phyloP scores from a whole-genome alignment of 2,888 invertebrate species.

The Papilio elwesi region DNA sequence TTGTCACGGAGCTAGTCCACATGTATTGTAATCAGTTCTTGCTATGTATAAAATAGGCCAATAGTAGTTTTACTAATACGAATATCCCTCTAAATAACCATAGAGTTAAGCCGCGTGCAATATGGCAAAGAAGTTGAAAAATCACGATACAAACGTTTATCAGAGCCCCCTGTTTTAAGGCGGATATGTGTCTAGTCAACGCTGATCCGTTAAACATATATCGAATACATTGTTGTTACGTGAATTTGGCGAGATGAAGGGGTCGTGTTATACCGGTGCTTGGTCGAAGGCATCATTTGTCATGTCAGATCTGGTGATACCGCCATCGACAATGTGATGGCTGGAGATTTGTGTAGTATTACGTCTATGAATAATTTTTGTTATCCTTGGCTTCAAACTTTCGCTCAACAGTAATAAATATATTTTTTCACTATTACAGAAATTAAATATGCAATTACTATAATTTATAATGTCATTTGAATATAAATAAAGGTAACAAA shows the following conservation, averaged over 20 bases:
- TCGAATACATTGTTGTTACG: conserved; percentile 28
- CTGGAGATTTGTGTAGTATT: conserved; percentile 73
- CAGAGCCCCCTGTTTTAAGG: conserved; percentile 66
- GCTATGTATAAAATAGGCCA: neutral
- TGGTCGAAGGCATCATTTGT: conserved; percentile 69
- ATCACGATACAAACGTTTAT: conserved; percentile 55
- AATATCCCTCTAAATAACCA: neutral
- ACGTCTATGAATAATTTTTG: conserved; percentile 74
- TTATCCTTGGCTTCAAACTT: conserved; percentile 28
- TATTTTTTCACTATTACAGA: neutral
- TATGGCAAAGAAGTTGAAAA: conserved; percentile 30
- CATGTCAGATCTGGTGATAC: conserved; percentile 78
- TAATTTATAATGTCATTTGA: no score
- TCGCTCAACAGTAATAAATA: neutral
- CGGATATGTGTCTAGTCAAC: conserved; percentile 56
- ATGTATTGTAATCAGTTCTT: no score
- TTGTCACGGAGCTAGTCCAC: no score
- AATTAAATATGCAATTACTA: neutral
- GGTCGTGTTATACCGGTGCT: conserved; percentile 56
- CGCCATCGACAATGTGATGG: conserved; percentile 69
- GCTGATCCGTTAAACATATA: conserved; percentile 46
- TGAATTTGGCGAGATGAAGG: conserved; percentile 40
- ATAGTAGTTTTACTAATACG: neutral
- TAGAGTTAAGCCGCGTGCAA: conserved; percentile 38
- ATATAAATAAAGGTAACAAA: no score